phyloP scores from a whole-genome alignment of 2,797 vertebrate species.

The Leontocebus nigricollis region DNA sequence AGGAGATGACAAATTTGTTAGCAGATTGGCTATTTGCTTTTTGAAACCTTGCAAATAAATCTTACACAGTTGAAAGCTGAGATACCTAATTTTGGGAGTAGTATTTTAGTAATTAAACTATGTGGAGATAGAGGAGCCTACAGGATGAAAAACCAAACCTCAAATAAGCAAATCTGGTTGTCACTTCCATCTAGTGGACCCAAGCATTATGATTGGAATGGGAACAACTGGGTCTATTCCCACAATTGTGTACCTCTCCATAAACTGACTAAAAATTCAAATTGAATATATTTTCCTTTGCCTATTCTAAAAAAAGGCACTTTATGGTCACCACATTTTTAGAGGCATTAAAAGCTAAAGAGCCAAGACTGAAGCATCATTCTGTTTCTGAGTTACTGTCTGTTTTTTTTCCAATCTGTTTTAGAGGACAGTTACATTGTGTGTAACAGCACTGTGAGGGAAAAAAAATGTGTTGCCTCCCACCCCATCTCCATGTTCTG shows the following conservation, averaged over 20 bases:
- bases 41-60: constrained; percentile 91
- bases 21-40: constrained; percentile 85
- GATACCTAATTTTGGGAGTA: constrained; percentile 87
- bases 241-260: constrained; percentile 90
- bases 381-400: neutral
- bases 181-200: constrained; percentile 93
- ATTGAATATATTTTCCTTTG: constrained; percentile 86
- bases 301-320: constrained; percentile 68
- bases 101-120: constrained; percentile 91
- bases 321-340: constrained; percentile 58
- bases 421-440: neutral
- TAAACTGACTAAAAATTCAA: constrained; percentile 86
- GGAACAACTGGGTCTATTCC: constrained; percentile 89
- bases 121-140: constrained; percentile 90
- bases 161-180: constrained; percentile 94
- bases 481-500: neutral
- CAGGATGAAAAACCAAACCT: constrained; percentile 95
- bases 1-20: constrained; percentile 90
- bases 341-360: constrained; percentile 50
- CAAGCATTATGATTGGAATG: constrained; percentile 93
- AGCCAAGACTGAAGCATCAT: neutral
- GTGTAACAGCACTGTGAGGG: neutral
- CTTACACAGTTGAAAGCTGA: constrained; percentile 87
- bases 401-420: neutral
- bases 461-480: constrained; percentile 52